Conservation (phyloP, 2,113 vertebrate species). For the Xiphophorus maculatus region DNA sequence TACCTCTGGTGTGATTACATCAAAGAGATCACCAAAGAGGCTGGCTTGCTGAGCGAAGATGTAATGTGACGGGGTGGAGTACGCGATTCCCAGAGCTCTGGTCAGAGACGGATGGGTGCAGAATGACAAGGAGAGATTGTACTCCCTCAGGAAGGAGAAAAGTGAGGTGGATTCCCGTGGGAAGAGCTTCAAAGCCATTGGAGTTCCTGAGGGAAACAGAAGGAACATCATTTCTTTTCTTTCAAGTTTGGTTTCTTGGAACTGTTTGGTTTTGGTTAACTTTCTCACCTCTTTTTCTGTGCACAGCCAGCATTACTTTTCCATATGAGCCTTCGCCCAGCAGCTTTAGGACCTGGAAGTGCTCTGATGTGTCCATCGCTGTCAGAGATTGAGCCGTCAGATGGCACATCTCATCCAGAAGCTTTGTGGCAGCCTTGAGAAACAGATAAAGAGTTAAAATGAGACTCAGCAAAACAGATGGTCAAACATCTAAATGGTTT, state of each 20-base stretch:
- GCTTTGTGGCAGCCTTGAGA: constrained; percentile 66
- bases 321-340: constrained; percentile 89
- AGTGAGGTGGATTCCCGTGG: constrained; percentile 76
- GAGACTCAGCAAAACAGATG: neutral
- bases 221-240: neutral
- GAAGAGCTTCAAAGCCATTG: constrained; percentile 88
- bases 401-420: constrained; percentile 83
- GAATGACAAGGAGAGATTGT: constrained; percentile 85
- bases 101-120: constrained; percentile 84
- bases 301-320: constrained; percentile 83
- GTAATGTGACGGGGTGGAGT: constrained; percentile 83
- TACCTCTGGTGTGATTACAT: constrained; percentile 81
- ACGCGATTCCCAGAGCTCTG: constrained; percentile 82
- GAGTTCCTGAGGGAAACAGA: constrained; percentile 66
- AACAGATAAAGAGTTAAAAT: neutral
- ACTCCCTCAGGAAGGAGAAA: constrained; percentile 85
- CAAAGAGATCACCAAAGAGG: constrained; percentile 85
- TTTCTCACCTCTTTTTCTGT: constrained; percentile 79
- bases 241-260: fast-evolving
- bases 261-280: fast-evolving
- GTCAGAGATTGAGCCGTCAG: constrained; percentile 78
- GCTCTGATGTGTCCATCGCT: constrained; percentile 73
- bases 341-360: constrained; percentile 81
- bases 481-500: neutral
- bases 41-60: constrained; percentile 87